These are phyloP conservation scores for Poecilia picta DNA, from an alignment of 2,797 vertebrate species.

Conservation along the genomic window DNA sequence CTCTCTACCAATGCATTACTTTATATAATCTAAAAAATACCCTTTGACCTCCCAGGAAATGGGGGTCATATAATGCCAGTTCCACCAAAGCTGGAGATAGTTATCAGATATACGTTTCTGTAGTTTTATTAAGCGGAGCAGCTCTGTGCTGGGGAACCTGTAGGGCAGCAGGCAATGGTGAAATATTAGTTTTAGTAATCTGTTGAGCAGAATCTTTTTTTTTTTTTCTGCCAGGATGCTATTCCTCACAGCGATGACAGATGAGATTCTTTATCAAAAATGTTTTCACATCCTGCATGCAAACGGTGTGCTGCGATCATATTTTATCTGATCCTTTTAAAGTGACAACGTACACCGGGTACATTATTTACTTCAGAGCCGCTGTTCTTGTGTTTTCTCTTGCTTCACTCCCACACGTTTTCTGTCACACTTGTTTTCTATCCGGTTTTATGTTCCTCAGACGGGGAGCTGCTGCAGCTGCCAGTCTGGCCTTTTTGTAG, in stretches of 20 bases:
- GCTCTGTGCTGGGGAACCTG: constrained; percentile 20
- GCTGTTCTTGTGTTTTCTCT: constrained; percentile 45
- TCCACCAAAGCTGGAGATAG: constrained; percentile 44
- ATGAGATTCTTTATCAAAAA: constrained; percentile 63
- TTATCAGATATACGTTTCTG: constrained; percentile 43
- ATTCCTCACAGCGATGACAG: constrained; percentile 49
- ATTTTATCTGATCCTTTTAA: constrained; percentile 62
- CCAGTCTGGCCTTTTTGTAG: constrained; percentile 24
- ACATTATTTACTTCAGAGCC: constrained; percentile 56
- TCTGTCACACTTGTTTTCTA: constrained; percentile 50
- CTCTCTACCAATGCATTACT: constrained; percentile 47
- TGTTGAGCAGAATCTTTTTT: constrained; percentile 53
- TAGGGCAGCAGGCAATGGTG: constrained; percentile 29
- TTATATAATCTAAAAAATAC: constrained; percentile 54
- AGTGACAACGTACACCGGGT: constrained; percentile 45
- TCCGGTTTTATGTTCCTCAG: constrained; percentile 35
- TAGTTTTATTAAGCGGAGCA: constrained; percentile 55
- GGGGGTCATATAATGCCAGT: constrained; percentile 56
- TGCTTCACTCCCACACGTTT: constrained; percentile 56
- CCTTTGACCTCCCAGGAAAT: constrained; percentile 70
- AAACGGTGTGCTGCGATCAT: constrained; percentile 61
- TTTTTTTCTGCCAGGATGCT: constrained; percentile 38
- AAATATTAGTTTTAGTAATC: constrained; percentile 70
- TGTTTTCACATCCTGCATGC: constrained; percentile 65
- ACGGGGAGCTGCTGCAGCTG: constrained; percentile 45